phyloP scores from a whole-genome alignment of 2,113 vertebrate species.

The Elephas maximus region DNA sequence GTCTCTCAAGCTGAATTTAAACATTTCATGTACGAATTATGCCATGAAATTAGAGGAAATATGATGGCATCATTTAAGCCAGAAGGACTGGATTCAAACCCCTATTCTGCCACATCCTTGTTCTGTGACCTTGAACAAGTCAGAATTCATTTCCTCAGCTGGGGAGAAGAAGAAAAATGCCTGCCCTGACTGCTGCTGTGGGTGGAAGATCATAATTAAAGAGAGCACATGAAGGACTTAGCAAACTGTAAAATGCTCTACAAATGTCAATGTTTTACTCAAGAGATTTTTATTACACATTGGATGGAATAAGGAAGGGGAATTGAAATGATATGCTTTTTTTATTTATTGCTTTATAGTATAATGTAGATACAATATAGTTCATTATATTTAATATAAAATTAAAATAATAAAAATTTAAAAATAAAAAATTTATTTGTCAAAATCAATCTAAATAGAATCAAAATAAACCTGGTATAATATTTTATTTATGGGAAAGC shows the following conservation, averaged over 20 bases:
- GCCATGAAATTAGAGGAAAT: constrained; percentile 57
- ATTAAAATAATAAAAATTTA: no score
- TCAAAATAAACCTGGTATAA: constrained; percentile 28
- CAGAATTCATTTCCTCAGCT: not conserved
- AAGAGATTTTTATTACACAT: not conserved
- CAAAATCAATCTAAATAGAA: not conserved
- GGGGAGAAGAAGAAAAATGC: not conserved
- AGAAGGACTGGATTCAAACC: constrained; percentile 35
- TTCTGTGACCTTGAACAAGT: constrained; percentile 7
- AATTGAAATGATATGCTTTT: not conserved
- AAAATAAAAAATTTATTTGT: not conserved
- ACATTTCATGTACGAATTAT: not conserved
- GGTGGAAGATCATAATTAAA: not conserved
- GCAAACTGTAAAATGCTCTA: not conserved
- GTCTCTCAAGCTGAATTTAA: not conserved
- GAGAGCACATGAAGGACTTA: not conserved
- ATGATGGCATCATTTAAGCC: not conserved
- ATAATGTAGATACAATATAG: not conserved
- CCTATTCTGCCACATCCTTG: not conserved
- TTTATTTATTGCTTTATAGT: not conserved
- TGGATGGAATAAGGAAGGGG: not conserved
- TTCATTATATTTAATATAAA: not conserved
- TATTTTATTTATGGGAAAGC: constrained; percentile 19
- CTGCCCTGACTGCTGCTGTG: not conserved
- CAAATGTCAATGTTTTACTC: not conserved